These are phyloP conservation scores for Pedetes capensis DNA, from an alignment of 2,113 vertebrate species.

Conservation along the genomic window DNA sequence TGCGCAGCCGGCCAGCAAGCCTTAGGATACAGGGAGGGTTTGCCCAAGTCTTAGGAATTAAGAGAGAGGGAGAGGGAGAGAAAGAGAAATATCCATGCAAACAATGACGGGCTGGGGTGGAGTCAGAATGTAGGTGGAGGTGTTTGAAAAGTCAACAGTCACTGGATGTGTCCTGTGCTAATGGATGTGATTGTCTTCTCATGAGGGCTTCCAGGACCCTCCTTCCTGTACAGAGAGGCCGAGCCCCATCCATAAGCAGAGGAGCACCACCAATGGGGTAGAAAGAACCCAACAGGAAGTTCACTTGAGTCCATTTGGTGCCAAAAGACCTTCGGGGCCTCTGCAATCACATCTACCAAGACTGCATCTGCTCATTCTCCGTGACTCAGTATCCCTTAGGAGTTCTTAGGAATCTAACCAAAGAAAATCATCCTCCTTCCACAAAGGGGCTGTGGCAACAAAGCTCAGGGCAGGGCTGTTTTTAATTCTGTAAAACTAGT, in stretches of 20 bases:
- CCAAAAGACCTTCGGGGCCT: not conserved
- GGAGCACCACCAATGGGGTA: not conserved
- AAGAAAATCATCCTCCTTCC: not conserved
- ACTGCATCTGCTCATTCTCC: not conserved
- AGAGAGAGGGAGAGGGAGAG: not conserved
- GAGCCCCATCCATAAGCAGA: not conserved
- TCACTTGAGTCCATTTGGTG: fast-evolving
- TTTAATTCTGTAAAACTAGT: not conserved
- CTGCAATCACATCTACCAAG: not conserved
- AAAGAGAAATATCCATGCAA: slow-evolving; percentile 18
- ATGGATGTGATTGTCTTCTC: not conserved
- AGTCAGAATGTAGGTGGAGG: not conserved
- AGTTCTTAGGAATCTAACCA: not conserved
- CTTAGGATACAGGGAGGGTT: slow-evolving; percentile 18
- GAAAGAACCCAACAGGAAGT: not conserved
- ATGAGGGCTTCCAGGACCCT: not conserved
- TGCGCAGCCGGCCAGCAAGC: not conserved
- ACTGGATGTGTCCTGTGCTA: not conserved
- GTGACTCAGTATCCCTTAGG: not conserved
- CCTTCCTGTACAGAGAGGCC: not conserved
- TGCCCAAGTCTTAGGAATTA: slow-evolving; percentile 40
- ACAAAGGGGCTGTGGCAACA: not conserved
- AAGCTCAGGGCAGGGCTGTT: not conserved
- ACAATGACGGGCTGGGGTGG: not conserved
- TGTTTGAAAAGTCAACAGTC: not conserved